Evolutionary conservation across 1,140 invertebrate genomes (phyloP), one percentile per base, ranked within the genome.

Genomic region (Lepidurus couesii): DNA sequence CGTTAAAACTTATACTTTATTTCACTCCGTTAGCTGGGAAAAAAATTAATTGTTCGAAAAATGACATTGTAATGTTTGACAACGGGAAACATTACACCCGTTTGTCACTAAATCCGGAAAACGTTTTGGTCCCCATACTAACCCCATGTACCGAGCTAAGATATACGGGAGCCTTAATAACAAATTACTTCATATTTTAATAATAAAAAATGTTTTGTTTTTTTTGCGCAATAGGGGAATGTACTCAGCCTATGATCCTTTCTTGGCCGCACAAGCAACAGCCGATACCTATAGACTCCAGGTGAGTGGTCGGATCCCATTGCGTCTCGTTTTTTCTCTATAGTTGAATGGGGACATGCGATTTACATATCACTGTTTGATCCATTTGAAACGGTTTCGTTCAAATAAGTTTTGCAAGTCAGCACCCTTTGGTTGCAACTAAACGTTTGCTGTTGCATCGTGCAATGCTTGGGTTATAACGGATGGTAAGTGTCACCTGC

Each of bases 211-310:
- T 2, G 10, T 65, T 16, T 45, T 42, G n/a, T 1, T 42, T 65
- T 16, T 45, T 42, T n/a, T 16, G 11, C 1, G n/a, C 16, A 65
- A 42, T 21, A 77, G 47, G 21, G 43, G 43, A 53, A 21, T 47
- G 44, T 53, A 44, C 65, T 26, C 43, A 10, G 21, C 44, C 89
- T 97, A 96, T 89, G 95, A 98, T 89, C 95, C 94, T 82, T 96
- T 96, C 89, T 87, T 96, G 89, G 93, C 93, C 83, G 93, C 93
- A 77, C 92, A 93, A 83, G 92, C 92, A 81, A 90, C 91, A 75
- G 83, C 87, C 45, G 84, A 84, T 81, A 92, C 94, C 86, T 94
- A 95, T 87, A 93, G 94, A 88, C 89, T 97, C 83, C 94, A 96
- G 91, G 92, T 94, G 89, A 90, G 87, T 83, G 16, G 42, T 44